Base-by-base conservation (phyloP, 2,113 vertebrate genomes). In the Oenanthe melanoleuca region DNA sequence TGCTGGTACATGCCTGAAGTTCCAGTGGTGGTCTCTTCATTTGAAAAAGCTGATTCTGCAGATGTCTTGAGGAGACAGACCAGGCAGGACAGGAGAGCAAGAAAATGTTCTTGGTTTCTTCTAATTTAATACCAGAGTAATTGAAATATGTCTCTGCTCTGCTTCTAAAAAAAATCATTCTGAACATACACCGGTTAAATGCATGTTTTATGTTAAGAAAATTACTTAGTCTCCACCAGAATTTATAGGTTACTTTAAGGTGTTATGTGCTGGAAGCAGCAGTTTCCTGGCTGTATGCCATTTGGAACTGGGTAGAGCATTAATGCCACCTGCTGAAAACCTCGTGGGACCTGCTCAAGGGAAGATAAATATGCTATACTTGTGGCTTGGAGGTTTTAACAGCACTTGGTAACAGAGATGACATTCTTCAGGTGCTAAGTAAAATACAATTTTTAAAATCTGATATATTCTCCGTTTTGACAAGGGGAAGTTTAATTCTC, bases 291-390 rank as follows among this genome's bases (percentile, higher is more conserved):
- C 81, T 50, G 8, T 65, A 38, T 80, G 73, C 53, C 93, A 53
- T 86, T 95, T 89, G 93, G 65, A 77, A 52, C 67, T 74, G 56
- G 42, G 56, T 75, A 65, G 96, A 94, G 29, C 81, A 81, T 83
- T 80, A 87, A 92, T 97, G 87, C 94, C 95, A 97, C 94, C 96
- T 97, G 69, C 93, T 97, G 96, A 97, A 92, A 94, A 90, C 55
- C 50, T 88, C 50, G 34, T 45, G 42, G 53, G 67, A 83, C 28
- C 8, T 95, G 42, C 78, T 80, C 8, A 7, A 66, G 60, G 37
- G 71, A 95, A 88, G 52, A 80, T 33, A 67, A 53, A 61, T 40
- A 40, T 69, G 23, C 47, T 33, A 13, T 65, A 52, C 7, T 42
- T 71, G 20, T 50, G 50, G 9, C 17, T 31, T 70, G 23, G 42